Evolutionary conservation across 2,113 vertebrate species (phyloP), one percentile per base, ranked within the genome.

Genomic region (Axis porcinus): DNA sequence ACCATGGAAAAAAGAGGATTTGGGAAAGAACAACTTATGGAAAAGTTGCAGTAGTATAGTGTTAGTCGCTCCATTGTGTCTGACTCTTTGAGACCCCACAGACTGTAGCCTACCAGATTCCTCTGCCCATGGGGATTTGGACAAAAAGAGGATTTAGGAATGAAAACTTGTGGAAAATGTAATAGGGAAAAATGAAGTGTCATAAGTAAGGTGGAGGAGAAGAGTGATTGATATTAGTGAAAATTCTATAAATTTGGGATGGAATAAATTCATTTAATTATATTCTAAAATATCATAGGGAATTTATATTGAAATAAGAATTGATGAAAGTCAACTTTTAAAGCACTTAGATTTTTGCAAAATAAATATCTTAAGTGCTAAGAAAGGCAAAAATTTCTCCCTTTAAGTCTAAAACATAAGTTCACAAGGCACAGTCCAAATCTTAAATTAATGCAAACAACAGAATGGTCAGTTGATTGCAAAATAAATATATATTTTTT

Each of bases 381-480:
- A 67, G 62, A 91, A 81, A 82, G 30, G 17, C 10, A 82, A 86
- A 86, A 57, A 12, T 13, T 21, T 84, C 25, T 89, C 1, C 11
- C 1, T 50, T 91, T 57, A 79, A 79, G 0, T 52, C 8, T 55
- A 94, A 86, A 89, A 6, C 2, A 36, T 58, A 91, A 21, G 1
- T 86, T 86, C 43, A 76, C 12, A 52, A 89, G 5, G 16, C 1
- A 3, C 10, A 43, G 28, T 3, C 33, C 43, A 82, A 91, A 86
- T 92, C 78, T 60, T 54, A 86, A 76, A 78, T 55, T 50, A 64
- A 52, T 19, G 2, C 0, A 76, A 91, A 62, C 55, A 81, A 36
- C 1, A 47, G 1, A 67, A 64, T 55, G 3, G 0, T 57, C 14
- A 43, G 1, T 19, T 57, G 10, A 5, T 36, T 54, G 9, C 2